Evolutionary conservation across 2,888 invertebrate species (phyloP), one percentile per base, ranked within the genome.

Genomic region (Lumbricus terrestris): DNA sequence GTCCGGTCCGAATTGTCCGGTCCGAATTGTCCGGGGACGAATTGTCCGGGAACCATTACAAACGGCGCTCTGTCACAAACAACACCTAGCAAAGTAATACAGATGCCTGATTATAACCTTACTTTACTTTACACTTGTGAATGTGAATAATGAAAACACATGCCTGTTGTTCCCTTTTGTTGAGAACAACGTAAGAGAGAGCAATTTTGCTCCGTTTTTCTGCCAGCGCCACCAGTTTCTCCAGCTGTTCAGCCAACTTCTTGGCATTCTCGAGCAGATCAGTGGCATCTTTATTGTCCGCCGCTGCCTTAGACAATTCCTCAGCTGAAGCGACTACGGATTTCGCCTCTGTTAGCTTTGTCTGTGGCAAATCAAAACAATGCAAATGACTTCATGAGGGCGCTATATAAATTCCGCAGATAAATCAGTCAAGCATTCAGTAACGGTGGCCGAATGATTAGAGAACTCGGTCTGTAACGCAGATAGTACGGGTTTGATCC

Each of bases 131-230:
- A 54, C 33, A 90, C 47, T 34, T n/a, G n/a, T n/a, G n/a, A n/a
- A 47, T 29, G 23, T 54, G 20, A 89, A 33, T n/a, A 4, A 42
- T 16, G 42, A 34, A n/a, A 35, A 29, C 13, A n/a, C 88, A 91
- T 92, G 95, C 95, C 93, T 96, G 96, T 91, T 96, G 96, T 37
- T 97, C 96, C 92, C 96, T 96, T 93, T 96, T 96, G 93, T 97
- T 97, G 95, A 97, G 97, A 92, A 97, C 96, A 83, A 97, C 96
- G 93, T 97, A 97, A 92, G 96, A 94, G 88, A 96, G 96, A 34
- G 96, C 96, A 37, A 97, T 95, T 91, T 96, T 96, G 91, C 97
- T 96, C 90, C 97, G 93, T 91, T 93, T 93, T 91, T 95, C 95
- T 23, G 95, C 93, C 91, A 93, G 93, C 91, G 95, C 95, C 11